Evolutionary conservation across 1,140 invertebrate genomes (phyloP), one percentile per base, ranked within the genome.

Genomic region (Pseudomyrmex gracilis): DNA sequence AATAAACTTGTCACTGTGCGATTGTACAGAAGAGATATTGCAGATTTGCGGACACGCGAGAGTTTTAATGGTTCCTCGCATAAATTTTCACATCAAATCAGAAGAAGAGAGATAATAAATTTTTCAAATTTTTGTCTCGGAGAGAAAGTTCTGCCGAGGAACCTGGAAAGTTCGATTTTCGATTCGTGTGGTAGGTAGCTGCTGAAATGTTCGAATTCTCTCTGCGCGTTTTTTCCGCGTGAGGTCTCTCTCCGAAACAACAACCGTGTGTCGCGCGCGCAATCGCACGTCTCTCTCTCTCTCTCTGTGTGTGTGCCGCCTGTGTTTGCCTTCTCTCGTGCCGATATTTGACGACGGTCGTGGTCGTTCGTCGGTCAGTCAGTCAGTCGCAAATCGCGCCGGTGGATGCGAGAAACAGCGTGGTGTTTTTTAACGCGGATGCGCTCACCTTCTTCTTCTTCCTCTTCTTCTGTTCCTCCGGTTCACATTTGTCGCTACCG

Each of bases 361-460:
- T 22, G 2, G 10, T 4, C n/a, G 10, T 73, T 20, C 4, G 45
- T 68, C 24, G 9, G 3, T 71, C 53, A 34, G 53, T 71, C 17
- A 20, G 55, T 60, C 0, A 60, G 57, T 61, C 22, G 68, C 43
- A 13, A 66, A 24, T 64, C n/a, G 60, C 17, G 47, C 47, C n/a
- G 24, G 60, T 76, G 12, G 2, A 2, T 9, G 58, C 12, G n/a
- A 43, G 68, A 7, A 45, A 13, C 0, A 1, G 34, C 20, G 60
- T 24, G 51, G 43, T 57, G 66, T 24, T 58, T 34, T 1, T 9
- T 1, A 22, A 34, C 43, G 10, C 66, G 76, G 20, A 80, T 80
- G 66, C 64, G 53, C 64, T 70, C 51, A 43, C 53, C 53, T 58
- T 80, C 7, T n/a, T 13, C n/a, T 24, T 20, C 9, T 10, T 43